Evolutionary conservation across 2,113 vertebrate genomes (phyloP).

Genomic region (Gracilinanus agilis): DNA sequence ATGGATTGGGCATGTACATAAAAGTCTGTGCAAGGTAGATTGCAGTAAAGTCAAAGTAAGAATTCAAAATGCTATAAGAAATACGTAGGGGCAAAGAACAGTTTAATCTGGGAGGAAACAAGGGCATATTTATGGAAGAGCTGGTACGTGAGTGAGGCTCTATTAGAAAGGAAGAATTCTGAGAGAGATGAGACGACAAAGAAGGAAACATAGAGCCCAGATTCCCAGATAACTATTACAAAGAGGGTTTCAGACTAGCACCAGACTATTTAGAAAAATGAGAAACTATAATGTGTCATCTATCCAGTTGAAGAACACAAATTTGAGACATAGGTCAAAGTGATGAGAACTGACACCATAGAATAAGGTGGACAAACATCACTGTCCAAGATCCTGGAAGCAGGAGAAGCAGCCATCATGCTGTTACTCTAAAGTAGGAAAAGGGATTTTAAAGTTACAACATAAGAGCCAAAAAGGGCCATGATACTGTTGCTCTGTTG

Average conservation of each 20-base stretch:
- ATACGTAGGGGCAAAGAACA: too few relatives aligned
- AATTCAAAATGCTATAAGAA: too few relatives aligned
- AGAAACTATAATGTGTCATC: background rate
- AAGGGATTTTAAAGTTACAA: background rate
- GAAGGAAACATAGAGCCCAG: background rate
- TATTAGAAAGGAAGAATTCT: background rate
- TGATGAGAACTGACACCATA: background rate
- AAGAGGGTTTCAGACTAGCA: background rate
- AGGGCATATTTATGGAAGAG: background rate
- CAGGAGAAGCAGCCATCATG: background rate
- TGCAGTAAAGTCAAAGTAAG: too few relatives aligned
- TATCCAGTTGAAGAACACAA: background rate
- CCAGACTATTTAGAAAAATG: background rate
- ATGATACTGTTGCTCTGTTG: background rate
- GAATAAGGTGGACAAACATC: background rate
- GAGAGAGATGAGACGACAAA: background rate
- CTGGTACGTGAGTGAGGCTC: background rate
- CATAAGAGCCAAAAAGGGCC: background rate
- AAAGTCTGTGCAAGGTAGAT: too few relatives aligned
- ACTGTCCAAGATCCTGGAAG: background rate
- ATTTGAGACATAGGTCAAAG: background rate
- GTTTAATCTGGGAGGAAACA: too few relatives aligned
- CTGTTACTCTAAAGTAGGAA: background rate
- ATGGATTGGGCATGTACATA: too few relatives aligned
- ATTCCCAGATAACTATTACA: background rate